A percentile compares a stretch with the other conserved stretches of the same genome.
These are phyloP conservation scores for Homarus americanus DNA, from an alignment of 1,140 invertebrate genomes.

Conservation along the genomic window DNA sequence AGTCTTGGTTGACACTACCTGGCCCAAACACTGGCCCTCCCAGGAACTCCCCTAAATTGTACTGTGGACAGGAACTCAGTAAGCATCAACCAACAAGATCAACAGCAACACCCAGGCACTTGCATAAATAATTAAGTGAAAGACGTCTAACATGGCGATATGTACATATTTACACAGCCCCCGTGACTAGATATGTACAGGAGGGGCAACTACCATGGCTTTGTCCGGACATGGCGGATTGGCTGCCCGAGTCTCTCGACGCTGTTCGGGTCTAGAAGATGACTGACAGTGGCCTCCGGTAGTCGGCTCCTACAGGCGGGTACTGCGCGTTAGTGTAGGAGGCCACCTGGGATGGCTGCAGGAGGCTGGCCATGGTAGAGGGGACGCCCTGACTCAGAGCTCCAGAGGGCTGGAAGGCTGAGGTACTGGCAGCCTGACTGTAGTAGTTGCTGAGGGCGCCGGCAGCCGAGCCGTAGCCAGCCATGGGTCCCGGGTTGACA, in stretches of 20 bases:
- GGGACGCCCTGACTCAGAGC: constrained; percentile 65
- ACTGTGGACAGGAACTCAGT: constrained; percentile 48
- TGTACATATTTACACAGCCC: constrained; percentile 39
- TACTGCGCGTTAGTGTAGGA: constrained; percentile 80
- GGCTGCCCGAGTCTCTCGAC: too few relatives aligned
- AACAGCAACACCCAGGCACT: constrained; percentile 69
- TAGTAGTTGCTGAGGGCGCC: constrained; percentile 65
- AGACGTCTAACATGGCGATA: constrained; percentile 53
- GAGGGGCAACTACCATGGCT: neutral
- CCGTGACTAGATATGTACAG: constrained; percentile 53
- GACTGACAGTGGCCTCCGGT: constrained; percentile 88
- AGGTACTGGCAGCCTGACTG: constrained; percentile 56
- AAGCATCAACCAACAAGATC: constrained; percentile 64
- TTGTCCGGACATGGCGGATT: neutral
- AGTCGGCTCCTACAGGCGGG: constrained; percentile 83
- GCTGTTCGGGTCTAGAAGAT: constrained; percentile 84
- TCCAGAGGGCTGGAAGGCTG: constrained; percentile 60
- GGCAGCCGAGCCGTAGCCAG: constrained; percentile 54
- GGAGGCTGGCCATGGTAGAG: constrained; percentile 79
- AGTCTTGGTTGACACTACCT: neutral
- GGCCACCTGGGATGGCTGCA: constrained; percentile 82
- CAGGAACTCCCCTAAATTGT: constrained; percentile 30
- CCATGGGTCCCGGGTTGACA: constrained; percentile 46
- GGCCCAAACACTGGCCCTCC: neutral
- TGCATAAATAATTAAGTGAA: constrained; percentile 70